Percentiles rank a stretch among this genome's conserved stretches.
phyloP scores from a whole-genome alignment of 23 tunicate species.

The Trididemnum nubilum region DNA sequence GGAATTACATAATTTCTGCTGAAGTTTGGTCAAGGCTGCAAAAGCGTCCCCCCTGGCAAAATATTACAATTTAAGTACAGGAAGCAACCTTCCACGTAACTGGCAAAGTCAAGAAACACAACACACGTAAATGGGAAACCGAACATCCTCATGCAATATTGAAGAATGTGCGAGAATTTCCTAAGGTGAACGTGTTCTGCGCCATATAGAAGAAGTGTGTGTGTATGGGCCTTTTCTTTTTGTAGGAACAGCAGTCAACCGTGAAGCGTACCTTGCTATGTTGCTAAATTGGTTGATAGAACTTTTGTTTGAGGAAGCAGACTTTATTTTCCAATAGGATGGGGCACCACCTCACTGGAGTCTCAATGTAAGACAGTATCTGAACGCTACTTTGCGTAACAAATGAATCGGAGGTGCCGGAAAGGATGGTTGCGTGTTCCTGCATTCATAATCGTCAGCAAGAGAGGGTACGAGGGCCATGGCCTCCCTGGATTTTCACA shows the following conservation, averaged over 20 bases:
- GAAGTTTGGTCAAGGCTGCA: too few relatives aligned
- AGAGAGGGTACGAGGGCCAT: too few relatives aligned
- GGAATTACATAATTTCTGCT: too few relatives aligned
- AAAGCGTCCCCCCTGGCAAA: too few relatives aligned
- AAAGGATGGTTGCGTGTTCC: not conserved
- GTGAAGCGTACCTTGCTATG: conserved; percentile 5
- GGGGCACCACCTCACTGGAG: too few relatives aligned
- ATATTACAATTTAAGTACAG: too few relatives aligned
- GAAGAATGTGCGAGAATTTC: not conserved
- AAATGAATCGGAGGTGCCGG: not conserved
- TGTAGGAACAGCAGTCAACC: not conserved
- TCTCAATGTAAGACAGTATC: too few relatives aligned
- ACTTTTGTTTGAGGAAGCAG: not conserved
- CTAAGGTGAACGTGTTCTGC: not conserved
- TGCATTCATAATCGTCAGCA: too few relatives aligned
- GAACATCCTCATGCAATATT: not conserved
- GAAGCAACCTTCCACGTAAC: not conserved
- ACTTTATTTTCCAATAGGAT: not conserved
- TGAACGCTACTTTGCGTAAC: too few relatives aligned
- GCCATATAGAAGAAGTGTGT: not conserved
- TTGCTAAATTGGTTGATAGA: too few relatives aligned
- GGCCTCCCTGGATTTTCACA: too few relatives aligned
- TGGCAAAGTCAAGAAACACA: not conserved
- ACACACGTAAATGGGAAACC: not conserved
- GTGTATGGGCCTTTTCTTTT: not conserved